phyloP scores from a whole-genome alignment of 2,888 invertebrate species.

The Rhingia campestris region DNA sequence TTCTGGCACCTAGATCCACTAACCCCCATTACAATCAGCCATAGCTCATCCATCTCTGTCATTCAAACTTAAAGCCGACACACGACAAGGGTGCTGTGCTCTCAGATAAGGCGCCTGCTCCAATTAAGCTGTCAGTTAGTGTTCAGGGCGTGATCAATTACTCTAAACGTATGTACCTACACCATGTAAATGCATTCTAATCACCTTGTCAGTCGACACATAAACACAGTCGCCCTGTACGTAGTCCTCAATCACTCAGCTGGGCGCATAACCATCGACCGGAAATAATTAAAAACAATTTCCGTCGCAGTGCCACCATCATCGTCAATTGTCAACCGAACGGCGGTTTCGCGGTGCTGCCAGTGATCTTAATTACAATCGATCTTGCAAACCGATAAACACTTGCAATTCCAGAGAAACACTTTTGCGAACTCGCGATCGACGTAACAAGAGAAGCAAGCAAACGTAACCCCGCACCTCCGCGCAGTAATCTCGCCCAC shows the following conservation, averaged over 20 bases:
- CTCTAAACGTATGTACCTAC: not conserved
- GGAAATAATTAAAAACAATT: constrained; percentile 70
- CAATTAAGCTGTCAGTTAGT: constrained; percentile 12
- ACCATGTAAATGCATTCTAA: not conserved
- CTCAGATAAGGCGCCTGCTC: constrained; percentile 20
- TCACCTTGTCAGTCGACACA: constrained; percentile 13
- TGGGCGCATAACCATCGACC: constrained; percentile 28
- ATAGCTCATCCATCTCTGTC: not conserved
- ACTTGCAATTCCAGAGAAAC: constrained; percentile 34
- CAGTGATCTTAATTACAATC: constrained; percentile 61
- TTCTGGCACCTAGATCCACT: too few relatives aligned
- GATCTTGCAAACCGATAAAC: constrained; percentile 52
- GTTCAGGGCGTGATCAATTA: constrained; percentile 10
- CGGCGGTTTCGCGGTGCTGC: not conserved
- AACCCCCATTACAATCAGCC: too few relatives aligned
- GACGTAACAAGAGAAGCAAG: constrained; percentile 4
- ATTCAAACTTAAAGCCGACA: not conserved
- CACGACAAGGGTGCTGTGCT: constrained; percentile 2
- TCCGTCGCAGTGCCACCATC: constrained; percentile 35
- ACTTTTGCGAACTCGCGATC: not conserved
- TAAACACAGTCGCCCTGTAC: not conserved
- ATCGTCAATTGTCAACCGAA: constrained; percentile 22
- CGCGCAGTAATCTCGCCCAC: constrained; percentile 26
- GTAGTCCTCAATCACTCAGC: not conserved
- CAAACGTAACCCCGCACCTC: not conserved